A percentile compares a stretch with the other conserved stretches of the same genome.
These are phyloP conservation scores for Epinotia bilunana DNA, from an alignment of 2,888 invertebrate genomes.

Conservation along the genomic window DNA sequence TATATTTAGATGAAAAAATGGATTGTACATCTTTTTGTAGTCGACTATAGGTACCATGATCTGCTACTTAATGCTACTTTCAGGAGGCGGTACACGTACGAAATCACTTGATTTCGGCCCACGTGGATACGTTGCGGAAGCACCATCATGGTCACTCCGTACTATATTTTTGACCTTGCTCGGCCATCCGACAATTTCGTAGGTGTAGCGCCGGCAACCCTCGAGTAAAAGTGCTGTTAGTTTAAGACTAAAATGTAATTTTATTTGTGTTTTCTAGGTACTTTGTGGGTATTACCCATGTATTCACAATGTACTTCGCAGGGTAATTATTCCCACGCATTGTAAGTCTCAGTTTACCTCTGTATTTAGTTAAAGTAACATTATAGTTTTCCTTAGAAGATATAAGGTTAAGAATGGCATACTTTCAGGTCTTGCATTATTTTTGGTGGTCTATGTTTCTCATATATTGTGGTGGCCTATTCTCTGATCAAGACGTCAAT, in stretches of 20 bases:
- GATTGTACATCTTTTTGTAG: no score
- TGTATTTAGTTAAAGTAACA: neutral
- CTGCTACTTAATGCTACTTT: no score
- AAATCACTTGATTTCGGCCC: no score
- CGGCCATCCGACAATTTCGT: no score
- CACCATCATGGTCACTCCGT: no score
- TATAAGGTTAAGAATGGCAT: constrained; percentile 36
- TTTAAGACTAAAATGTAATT: neutral
- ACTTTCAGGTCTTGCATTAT: constrained; percentile 63
- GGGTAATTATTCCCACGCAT: constrained; percentile 66
- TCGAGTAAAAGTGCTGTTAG: no score
- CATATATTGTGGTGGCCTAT: constrained; percentile 68
- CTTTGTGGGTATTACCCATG: constrained; percentile 75
- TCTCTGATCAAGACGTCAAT: constrained; percentile 69
- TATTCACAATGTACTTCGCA: constrained; percentile 72
- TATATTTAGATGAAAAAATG: no score
- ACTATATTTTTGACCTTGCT: no score
- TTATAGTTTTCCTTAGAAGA: constrained; percentile 2
- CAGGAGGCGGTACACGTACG: no score
- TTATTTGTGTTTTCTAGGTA: constrained; percentile 58
- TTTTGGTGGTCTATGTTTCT: constrained; percentile 70
- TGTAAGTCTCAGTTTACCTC: constrained; percentile 60
- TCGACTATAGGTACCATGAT: no score
- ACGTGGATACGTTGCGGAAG: no score
- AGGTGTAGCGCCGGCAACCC: no score